Evolutionary conservation across 2,113 vertebrate species (phyloP).

Genomic region (Phylloscopus trochiloides): DNA sequence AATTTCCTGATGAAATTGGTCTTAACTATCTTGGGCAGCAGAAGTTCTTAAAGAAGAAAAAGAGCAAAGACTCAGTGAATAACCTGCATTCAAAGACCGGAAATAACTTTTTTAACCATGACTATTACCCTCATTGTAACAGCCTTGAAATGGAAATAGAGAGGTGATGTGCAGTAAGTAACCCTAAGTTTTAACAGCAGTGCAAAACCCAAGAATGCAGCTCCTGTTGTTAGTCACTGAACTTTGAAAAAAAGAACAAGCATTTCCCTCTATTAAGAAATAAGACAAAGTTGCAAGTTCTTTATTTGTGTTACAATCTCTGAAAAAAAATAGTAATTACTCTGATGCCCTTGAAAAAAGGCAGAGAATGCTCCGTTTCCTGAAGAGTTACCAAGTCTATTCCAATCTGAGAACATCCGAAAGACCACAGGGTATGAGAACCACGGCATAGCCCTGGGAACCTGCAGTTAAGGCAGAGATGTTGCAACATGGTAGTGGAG

Average conservation of each 20-base stretch:
- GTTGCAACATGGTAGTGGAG: accelerated
- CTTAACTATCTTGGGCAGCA: background rate
- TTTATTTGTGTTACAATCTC: background rate
- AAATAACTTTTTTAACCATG: background rate
- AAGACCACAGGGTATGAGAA: background rate
- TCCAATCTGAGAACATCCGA: background rate
- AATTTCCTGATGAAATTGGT: background rate
- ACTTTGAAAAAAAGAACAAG: background rate
- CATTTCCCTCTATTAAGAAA: background rate
- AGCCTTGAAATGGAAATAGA: background rate
- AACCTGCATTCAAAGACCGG: background rate
- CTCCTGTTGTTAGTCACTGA: background rate
- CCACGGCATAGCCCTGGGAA: background rate
- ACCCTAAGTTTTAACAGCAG: background rate
- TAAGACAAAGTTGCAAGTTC: background rate
- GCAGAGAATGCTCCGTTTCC: background rate
- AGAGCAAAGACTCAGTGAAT: background rate
- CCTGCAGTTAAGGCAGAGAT: background rate
- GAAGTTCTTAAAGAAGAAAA: background rate
- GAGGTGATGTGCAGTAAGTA: background rate
- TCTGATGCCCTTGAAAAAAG: background rate
- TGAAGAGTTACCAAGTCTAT: background rate
- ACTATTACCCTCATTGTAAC: background rate
- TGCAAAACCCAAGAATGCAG: background rate
- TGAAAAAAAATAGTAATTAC: background rate